Conservation (phyloP, 2,113 vertebrate genomes). For the Istiophorus platypterus region DNA sequence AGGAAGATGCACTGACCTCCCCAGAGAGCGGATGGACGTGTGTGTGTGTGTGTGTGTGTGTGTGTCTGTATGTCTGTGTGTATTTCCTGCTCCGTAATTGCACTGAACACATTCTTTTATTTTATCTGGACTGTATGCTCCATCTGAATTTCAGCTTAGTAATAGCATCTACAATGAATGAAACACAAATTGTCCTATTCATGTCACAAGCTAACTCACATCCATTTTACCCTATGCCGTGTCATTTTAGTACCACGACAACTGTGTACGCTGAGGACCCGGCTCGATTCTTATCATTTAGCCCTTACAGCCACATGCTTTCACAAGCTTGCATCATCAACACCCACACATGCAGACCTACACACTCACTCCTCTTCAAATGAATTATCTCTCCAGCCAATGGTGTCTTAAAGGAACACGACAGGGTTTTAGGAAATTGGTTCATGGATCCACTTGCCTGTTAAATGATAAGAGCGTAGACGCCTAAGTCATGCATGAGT, state of each 20-base stretch:
- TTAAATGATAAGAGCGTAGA: background rate
- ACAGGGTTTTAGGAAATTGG: constrained; percentile 22
- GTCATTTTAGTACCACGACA: constrained; percentile 30
- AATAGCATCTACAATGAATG: background rate
- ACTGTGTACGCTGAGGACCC: constrained; percentile 23
- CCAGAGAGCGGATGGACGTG: constrained; percentile 4
- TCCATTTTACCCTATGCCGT: constrained; percentile 10
- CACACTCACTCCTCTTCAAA: constrained; percentile 57
- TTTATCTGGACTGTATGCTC: background rate
- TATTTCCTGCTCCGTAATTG: constrained; percentile 17
- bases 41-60: background rate
- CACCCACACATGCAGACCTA: constrained; percentile 65
- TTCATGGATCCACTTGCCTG: background rate
- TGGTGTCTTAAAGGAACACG: constrained; percentile 53
- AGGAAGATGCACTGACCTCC: constrained; percentile 51
- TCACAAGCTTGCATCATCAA: constrained; percentile 78
- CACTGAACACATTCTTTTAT: background rate
- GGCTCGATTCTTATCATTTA: constrained; percentile 43
- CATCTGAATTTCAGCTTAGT: background rate
- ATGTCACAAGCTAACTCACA: constrained; percentile 20
- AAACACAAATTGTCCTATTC: constrained; percentile 3
- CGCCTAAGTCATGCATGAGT: background rate
- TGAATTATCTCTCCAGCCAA: constrained; percentile 35
- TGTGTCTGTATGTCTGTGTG: background rate
- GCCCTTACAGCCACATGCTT: constrained; percentile 56